Evolutionary conservation across 1,140 invertebrate species (phyloP).

Genomic region (Ganaspis sp.): DNA sequence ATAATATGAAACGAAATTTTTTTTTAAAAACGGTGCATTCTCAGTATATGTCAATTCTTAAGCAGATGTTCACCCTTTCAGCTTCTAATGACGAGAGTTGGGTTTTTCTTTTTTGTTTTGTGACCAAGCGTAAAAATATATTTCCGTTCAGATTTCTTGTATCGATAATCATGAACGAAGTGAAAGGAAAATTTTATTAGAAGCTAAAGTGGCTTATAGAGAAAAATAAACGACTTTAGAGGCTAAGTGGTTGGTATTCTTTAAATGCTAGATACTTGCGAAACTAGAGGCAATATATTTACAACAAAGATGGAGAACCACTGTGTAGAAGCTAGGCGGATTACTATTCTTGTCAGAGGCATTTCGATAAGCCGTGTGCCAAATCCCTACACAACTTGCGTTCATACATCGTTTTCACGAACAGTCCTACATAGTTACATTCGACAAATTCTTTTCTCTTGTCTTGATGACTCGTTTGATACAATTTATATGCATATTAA

Average conservation of each 20-base stretch:
- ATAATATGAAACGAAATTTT: not conserved
- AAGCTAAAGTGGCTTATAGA: constrained; percentile 45
- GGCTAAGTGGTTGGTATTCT: constrained; percentile 46
- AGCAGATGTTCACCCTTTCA: not conserved
- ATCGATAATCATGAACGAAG: constrained; percentile 30
- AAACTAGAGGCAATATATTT: constrained; percentile 49
- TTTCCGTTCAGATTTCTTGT: constrained; percentile 16
- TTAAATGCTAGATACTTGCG: constrained; percentile 57
- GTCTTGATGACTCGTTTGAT: not conserved
- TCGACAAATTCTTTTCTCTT: constrained; percentile 2
- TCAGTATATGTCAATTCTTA: not conserved
- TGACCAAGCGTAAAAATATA: not conserved
- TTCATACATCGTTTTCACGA: constrained; percentile 21
- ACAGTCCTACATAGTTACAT: constrained; percentile 4
- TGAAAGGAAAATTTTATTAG: constrained; percentile 55
- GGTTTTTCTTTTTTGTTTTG: not conserved
- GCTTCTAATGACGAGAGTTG: not conserved
- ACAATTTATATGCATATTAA: constrained; percentile 2
- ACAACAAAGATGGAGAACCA: constrained; percentile 56
- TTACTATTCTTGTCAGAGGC: constrained; percentile 72
- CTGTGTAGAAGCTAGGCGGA: constrained; percentile 58
- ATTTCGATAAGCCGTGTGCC: constrained; percentile 74
- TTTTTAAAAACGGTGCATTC: not conserved
- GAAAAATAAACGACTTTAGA: constrained; percentile 47
- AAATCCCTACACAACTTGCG: constrained; percentile 45